These are phyloP conservation scores for Sympetrum striolatum DNA, from an alignment of 2,888 invertebrate genomes.

Conservation along the genomic window DNA sequence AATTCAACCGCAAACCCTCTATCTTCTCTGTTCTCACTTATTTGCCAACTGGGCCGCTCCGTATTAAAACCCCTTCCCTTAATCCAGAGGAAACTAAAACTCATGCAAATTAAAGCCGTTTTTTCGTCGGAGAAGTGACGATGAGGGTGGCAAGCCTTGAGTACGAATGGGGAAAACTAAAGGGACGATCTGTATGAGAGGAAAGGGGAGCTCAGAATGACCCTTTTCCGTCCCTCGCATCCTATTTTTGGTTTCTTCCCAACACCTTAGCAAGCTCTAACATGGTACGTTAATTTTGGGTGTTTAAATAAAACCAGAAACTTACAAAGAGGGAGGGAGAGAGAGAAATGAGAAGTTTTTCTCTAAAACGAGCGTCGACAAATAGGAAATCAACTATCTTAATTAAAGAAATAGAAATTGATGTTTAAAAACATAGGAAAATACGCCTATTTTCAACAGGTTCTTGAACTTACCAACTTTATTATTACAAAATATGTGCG, in stretches of 20 bases:
- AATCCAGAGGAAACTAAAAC: constrained; percentile 5
- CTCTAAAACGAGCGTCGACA: neutral
- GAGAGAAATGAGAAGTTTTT: neutral
- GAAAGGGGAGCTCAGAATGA: neutral
- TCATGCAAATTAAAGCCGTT: constrained; percentile 12
- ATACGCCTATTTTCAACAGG: too few relatives aligned
- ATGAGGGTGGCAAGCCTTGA: neutral
- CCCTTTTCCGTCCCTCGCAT: neutral
- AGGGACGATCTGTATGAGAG: neutral
- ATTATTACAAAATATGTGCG: too few relatives aligned
- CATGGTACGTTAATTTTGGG: neutral
- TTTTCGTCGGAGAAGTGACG: neutral
- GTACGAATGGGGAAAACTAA: neutral
- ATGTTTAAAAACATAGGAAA: too few relatives aligned
- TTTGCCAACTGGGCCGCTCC: neutral
- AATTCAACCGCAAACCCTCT: neutral
- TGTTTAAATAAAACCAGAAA: neutral
- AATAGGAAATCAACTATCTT: neutral
- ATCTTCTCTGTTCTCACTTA: neutral
- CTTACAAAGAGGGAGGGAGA: neutral
- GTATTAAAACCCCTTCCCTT: constrained; percentile 1
- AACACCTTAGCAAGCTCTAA: neutral
- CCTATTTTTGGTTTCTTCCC: neutral
- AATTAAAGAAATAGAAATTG: too few relatives aligned
- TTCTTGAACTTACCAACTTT: too few relatives aligned